phyloP scores from a whole-genome alignment of 2,888 invertebrate species.

The Papilio protenor region DNA sequence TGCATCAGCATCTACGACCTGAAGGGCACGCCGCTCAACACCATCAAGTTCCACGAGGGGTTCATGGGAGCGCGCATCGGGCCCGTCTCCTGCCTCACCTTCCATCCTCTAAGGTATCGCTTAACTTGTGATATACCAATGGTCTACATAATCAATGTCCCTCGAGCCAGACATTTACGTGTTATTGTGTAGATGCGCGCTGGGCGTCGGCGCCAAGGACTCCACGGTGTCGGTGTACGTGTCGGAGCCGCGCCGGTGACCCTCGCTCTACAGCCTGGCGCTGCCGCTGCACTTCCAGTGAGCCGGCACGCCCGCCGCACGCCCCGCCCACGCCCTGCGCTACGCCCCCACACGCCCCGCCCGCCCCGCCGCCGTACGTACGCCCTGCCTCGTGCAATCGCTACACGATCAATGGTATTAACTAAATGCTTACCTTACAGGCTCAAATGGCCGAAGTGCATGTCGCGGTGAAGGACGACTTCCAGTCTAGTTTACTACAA shows the following conservation, averaged over 20 bases:
- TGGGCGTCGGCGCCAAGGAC: slow-evolving; percentile 95
- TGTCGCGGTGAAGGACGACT: neutral
- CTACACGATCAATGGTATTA: neutral
- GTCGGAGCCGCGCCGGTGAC: slow-evolving; percentile 88
- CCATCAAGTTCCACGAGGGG: slow-evolving; percentile 95
- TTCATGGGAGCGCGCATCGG: slow-evolving; percentile 93
- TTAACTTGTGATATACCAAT: slow-evolving; percentile 48
- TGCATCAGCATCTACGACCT: slow-evolving; percentile 91
- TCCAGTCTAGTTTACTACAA: neutral
- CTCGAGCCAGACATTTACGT: neutral
- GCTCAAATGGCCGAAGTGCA: too few species aligned
- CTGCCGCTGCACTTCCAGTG: slow-evolving; percentile 63
- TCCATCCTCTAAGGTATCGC: slow-evolving; percentile 90
- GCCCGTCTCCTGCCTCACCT: slow-evolving; percentile 93
- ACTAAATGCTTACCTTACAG: neutral
- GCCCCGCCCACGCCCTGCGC: neutral
- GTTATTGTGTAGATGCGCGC: slow-evolving; percentile 84
- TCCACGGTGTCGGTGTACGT: slow-evolving; percentile 93
- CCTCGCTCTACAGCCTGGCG: slow-evolving; percentile 76
- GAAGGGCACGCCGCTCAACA: slow-evolving; percentile 89
- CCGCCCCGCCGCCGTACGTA: neutral
- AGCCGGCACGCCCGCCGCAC: slow-evolving; percentile 44
- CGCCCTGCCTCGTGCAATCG: too few species aligned
- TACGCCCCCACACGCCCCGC: slow-evolving; percentile 20
- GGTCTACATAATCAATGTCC: neutral